Base-by-base conservation (phyloP, 2,797 vertebrate genomes). In the Siniperca scherzeri region DNA sequence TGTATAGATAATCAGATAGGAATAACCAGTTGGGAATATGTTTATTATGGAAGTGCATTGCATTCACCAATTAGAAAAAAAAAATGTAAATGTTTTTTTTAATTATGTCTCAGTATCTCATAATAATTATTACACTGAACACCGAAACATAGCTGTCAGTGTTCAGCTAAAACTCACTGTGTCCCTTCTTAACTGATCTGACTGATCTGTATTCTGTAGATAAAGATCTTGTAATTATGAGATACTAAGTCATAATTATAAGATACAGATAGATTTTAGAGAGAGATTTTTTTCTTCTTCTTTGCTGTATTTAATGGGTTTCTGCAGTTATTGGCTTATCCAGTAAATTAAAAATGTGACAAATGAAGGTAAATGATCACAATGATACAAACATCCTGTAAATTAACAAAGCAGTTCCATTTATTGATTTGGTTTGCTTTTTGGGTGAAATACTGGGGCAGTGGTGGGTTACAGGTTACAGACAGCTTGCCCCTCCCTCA, bases 181-280 rank as follows among this genome's bases (percentile, higher is more conserved):
- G 52, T 17, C 14, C 36, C 16, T 40, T 44, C 3, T 30, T n/a
- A 17, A 40, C 46, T 50, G 19, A 79, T 10, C 55, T n/a, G 38
- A 62, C n/a, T 9, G 38, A 40, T 56, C 46, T 55, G 9, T 38
- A 14, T 17, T 25, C 16, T 40, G n/a, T 50, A 38, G 50, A 74
- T 53, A 65, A 59, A 70, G 19, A 50, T 50, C 21, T 53, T 30
- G 30, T 48, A 25, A 53, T 67, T 66, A 70, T 17, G 44, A 53
- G 56, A 68, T 27, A 13, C 11, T 14, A 8, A 61, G 11, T 80
- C 19, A 67, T 40, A 75, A 48, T 48, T 25, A 53, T 27, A 46
- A 55, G 53, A 55, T 55, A 6, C 33, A 59, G 36, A 44, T 30
- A 30, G 30, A 30, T 30, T 30, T 30, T 30, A 30, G 30, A 30